Evolutionary conservation across 2,888 invertebrate genomes (phyloP), one percentile per base, ranked within the genome.

Genomic region (Yponomeuta sedellus): DNA sequence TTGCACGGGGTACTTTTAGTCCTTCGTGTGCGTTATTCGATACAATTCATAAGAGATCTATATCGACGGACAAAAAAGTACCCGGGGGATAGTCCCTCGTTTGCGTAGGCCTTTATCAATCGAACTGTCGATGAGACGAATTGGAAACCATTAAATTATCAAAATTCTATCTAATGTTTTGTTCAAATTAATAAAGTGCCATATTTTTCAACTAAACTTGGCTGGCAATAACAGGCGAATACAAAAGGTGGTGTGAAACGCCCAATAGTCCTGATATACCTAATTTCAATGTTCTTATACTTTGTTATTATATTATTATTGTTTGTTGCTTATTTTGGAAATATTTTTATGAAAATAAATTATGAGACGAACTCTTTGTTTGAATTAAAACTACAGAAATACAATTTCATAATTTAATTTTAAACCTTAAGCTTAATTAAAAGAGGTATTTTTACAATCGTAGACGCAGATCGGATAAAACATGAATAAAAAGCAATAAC

Each of bases 311-410:
- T n/a, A n/a, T n/a, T n/a, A n/a, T n/a, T n/a, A 82, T 88, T 89
- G 88, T 89, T 90, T 90, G 90, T 90, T 90, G 90, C 90, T 90
- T 89, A 88, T 88, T 89, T 88, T 89, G 82, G 85, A 88, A 86
- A 83, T 87, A 87, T 88, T 88, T 85, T 52, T 88, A 81, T 82
- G 83, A 84, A 87, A 86, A 85, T 87, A 86, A 86, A 85, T 70
- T 76, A 77, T 71, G 59, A 64, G 64, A 59, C 12, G 19, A 39
- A 19, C 58, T 22, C 10, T 12, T 64, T 61, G 19, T 64, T 64
- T 64, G 2, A 58, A 58, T 19, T 19, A 19, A 58, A 58, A 58
- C 22, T 34, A 34, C 58, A 20, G 11, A 58, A 20, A 58, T 39
- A 63, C 56, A 56, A 64, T 59, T 64, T 63, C 61, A 40, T 64